Evolutionary conservation across 2,113 vertebrate species (phyloP).

Genomic region (Vimba vimba): DNA sequence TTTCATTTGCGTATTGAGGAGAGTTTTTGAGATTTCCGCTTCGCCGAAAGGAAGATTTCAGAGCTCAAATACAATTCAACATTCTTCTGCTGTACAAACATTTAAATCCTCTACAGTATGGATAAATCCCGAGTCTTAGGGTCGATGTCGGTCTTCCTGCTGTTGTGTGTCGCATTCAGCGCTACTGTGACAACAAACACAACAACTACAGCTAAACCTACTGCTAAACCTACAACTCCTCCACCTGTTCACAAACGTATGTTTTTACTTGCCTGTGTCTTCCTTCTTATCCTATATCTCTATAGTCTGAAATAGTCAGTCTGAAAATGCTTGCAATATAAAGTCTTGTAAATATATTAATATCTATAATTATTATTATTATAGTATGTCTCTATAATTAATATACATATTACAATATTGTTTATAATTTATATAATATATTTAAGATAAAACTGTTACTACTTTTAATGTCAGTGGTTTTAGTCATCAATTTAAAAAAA

Average conservation of each 20-base stretch:
- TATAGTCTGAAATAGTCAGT: too few species aligned
- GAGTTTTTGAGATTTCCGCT: not conserved
- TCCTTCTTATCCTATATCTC: not conserved
- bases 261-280: not conserved
- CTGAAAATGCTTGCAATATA: not conserved
- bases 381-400: not conserved
- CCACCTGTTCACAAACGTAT: slow-evolving; percentile 1
- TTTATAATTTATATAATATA: not conserved
- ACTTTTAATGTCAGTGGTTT: not conserved
- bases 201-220: too few species aligned
- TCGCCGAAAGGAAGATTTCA: not conserved
- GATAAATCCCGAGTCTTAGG: not conserved
- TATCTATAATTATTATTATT: not conserved
- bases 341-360: not conserved
- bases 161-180: not conserved
- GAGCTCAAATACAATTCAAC: not conserved
- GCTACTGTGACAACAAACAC: not conserved
- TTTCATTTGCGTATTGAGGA: not conserved
- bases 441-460: not conserved
- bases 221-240: not conserved
- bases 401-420: not conserved
- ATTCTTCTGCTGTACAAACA: not conserved
- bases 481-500: not conserved
- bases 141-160: not conserved
- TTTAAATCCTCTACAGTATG: not conserved